Conservation (phyloP, 2,888 invertebrate genomes). For the Yponomeuta cagnagella region DNA sequence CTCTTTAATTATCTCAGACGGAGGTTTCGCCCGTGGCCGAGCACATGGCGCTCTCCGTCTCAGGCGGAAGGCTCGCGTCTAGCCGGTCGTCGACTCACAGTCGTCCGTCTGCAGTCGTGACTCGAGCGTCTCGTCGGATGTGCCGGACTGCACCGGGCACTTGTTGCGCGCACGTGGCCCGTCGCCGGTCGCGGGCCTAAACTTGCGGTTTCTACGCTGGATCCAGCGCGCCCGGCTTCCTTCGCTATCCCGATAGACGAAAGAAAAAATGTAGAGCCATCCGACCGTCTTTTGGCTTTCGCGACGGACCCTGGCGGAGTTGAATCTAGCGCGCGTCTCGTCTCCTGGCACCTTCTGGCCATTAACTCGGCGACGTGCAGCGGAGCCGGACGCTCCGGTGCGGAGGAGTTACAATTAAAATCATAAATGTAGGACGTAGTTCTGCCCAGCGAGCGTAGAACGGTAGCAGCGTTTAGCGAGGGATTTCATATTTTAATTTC, state of each 20-base stretch:
- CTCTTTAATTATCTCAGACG: neutral
- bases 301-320: neutral
- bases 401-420: no score
- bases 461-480: no score
- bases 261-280: no score
- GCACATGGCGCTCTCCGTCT: neutral
- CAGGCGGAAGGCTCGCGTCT: neutral
- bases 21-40: neutral
- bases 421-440: no score
- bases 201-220: neutral
- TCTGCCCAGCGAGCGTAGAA: no score
- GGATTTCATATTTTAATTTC: no score
- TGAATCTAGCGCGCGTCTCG: neutral
- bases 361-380: no score
- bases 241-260: no score
- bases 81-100: neutral
- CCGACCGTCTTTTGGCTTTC: no score
- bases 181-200: neutral
- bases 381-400: no score
- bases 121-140: constrained; percentile 25
- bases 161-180: constrained; percentile 28
- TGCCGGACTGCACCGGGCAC: constrained; percentile 27
- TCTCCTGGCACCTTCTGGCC: neutral
- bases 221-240: neutral
- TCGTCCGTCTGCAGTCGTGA: neutral